Conservation (phyloP, 1,140 invertebrate genomes). For the Heliconius himera region DNA sequence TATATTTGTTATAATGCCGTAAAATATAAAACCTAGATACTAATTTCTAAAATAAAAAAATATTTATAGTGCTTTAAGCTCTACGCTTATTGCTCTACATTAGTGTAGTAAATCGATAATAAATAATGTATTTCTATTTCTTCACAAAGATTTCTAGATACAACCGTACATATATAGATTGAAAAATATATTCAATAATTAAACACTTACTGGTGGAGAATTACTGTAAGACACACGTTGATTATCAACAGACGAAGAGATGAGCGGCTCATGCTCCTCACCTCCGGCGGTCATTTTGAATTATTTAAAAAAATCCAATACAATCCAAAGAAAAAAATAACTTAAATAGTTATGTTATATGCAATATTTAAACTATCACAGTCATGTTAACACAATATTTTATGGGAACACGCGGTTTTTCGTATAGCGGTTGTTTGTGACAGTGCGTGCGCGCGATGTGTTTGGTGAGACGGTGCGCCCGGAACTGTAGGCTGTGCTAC, state of each 20-base stretch:
- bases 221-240: constrained; percentile 70
- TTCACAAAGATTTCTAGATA: neutral
- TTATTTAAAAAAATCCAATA: constrained; percentile 32
- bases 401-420: constrained; percentile 29
- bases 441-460: constrained; percentile 38
- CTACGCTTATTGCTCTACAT: neutral
- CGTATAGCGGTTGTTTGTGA: constrained; percentile 44
- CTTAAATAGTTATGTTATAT: neutral
- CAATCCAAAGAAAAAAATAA: constrained; percentile 37
- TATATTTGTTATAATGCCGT: neutral
- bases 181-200: neutral
- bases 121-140: neutral
- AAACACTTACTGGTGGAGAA: constrained; percentile 60
- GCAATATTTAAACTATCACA: constrained; percentile 35
- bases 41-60: too few relatives aligned
- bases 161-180: too few relatives aligned
- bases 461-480: constrained; percentile 34
- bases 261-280: constrained; percentile 73
- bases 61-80: too few relatives aligned
- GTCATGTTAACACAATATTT: constrained; percentile 37
- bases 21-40: too few relatives aligned
- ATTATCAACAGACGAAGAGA: constrained; percentile 71
- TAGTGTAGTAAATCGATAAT: neutral
- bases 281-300: constrained; percentile 70
- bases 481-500: constrained; percentile 32